These are phyloP conservation scores for Cepaea nemoralis DNA, from an alignment of 1,140 invertebrate genomes.

Conservation along the genomic window DNA sequence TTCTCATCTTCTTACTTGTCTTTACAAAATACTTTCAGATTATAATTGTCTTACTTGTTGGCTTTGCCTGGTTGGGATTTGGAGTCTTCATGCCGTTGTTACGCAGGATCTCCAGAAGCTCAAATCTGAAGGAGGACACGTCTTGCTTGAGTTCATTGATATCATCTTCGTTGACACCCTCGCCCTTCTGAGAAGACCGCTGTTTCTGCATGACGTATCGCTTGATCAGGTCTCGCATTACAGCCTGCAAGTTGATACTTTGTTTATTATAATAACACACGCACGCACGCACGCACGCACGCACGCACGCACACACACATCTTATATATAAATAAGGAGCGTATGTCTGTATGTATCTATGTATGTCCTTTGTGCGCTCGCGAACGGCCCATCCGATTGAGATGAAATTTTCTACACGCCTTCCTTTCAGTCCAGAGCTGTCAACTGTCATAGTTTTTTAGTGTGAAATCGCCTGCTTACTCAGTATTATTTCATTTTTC, in stretches of 20 bases:
- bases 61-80: constrained; percentile 64
- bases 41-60: constrained; percentile 50
- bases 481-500: too few relatives aligned
- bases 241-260: constrained; percentile 78
- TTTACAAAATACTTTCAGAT: constrained; percentile 63
- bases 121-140: constrained; percentile 79
- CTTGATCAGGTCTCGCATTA: constrained; percentile 94
- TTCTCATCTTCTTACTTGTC: constrained; percentile 45
- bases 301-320: too few relatives aligned
- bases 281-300: too few relatives aligned
- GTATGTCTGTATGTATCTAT: too few relatives aligned
- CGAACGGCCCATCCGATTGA: too few relatives aligned
- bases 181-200: constrained; percentile 80
- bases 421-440: too few relatives aligned
- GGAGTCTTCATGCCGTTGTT: constrained; percentile 72
- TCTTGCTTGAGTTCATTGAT: constrained; percentile 99
- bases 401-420: too few relatives aligned
- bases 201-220: constrained; percentile 94
- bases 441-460: too few relatives aligned
- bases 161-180: constrained; percentile 95
- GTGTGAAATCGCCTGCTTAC: too few relatives aligned
- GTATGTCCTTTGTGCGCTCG: too few relatives aligned
- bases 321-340: too few relatives aligned
- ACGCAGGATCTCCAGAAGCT: constrained; percentile 91
- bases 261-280: not conserved